These are phyloP conservation scores for Ephestia elutella DNA, from an alignment of 1,140 invertebrate genomes.

Conservation along the genomic window DNA sequence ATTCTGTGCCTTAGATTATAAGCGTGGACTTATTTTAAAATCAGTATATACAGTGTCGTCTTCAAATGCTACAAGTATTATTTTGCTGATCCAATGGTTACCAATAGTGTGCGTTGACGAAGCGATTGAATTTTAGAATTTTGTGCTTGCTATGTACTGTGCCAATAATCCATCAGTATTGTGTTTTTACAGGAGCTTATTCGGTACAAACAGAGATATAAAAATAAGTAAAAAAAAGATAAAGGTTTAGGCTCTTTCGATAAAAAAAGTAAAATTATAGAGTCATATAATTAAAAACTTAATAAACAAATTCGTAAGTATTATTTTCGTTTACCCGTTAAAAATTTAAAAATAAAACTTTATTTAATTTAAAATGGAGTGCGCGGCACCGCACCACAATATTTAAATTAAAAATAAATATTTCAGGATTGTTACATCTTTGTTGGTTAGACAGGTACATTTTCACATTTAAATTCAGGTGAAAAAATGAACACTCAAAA, in stretches of 20 bases:
- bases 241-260: too few species aligned
- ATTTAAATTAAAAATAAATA: conserved; percentile 7
- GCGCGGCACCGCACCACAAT: conserved; percentile 48
- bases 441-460: too few species aligned
- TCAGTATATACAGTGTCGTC: neutral
- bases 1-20: conserved; percentile 3
- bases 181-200: conserved; percentile 27
- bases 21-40: conserved; percentile 18
- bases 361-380: conserved; percentile 15
- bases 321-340: too few species aligned
- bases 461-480: conserved; percentile 19
- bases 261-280: too few species aligned
- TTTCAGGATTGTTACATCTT: neutral
- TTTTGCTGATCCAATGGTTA: conserved; percentile 12
- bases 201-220: neutral
- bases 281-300: too few species aligned
- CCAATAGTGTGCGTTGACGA: conserved; percentile 18
- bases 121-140: conserved; percentile 27
- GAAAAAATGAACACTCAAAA: conserved; percentile 34
- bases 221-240: conserved; percentile 3
- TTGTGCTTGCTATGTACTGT: conserved; percentile 36
- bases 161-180: conserved; percentile 36
- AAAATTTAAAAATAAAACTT: neutral
- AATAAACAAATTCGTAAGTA: conserved; percentile 8
- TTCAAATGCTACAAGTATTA: neutral